Base-by-base conservation (phyloP, 2,797 vertebrate species). In the Clarias laeviceps region DNA sequence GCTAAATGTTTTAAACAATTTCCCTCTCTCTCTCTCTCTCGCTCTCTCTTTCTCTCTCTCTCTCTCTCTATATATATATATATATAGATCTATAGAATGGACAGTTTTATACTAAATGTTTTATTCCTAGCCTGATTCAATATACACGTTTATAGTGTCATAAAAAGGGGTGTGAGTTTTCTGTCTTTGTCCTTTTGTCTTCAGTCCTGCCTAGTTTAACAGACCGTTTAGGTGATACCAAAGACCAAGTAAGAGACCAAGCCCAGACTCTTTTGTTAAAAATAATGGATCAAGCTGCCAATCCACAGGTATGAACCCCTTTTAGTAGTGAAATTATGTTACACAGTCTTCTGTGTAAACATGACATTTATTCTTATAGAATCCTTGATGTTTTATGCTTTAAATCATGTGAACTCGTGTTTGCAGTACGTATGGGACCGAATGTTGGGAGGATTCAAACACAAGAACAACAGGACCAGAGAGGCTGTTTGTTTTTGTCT, bases 401-500 rank as follows among this genome's bases (percentile, higher is more conserved):
- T 62, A 40, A 62, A 64, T 5, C 59, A n/a, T 27, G 37, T 80
- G 15, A 84, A 18, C 20, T 83, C 4, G 59, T 82, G 80, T 86
- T 69, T 90, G 0, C 91, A 99, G 98, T 99, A 96, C 0, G 97
- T 99, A 6, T 99, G 98, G 98, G 98, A 99, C 91, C 95, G 97
- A 78, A 97, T 99, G 96, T 94, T 97, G 22, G 96, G 96, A 91
- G 98, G 98, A 87, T 99, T 99, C 94, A 99, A 99, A 93, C 98
- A 99, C 89, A 99, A 99, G 94, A 99, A 99, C 94, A 97, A 95
- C 94, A 92, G 97, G 85, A 97, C 96, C 20, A 96, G 98, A 91
- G 98, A 99, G 91, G 97, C 97, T 80, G 96, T 98, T 84, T 99
- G 98, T 90, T 95, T 98, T 88, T 98, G 97, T 92, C 97, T 99